Evolutionary conservation across 1,140 invertebrate species (phyloP), one percentile per base, ranked within the genome.

Genomic region (Bombus sibiricus): DNA sequence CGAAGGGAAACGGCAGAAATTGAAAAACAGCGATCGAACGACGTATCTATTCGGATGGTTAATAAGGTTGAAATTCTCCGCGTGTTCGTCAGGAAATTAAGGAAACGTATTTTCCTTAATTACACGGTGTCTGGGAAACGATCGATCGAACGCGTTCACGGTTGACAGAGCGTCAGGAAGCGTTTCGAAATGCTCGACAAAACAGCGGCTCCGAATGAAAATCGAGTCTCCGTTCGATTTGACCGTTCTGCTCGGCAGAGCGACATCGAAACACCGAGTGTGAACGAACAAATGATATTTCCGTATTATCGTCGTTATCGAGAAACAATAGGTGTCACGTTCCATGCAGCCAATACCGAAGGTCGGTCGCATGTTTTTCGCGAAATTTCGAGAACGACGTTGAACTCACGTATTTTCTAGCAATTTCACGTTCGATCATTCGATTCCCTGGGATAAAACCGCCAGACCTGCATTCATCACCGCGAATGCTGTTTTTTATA

Each of bases 281-380:
- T 28, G 37, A 71, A 71, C 68, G 68, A 71, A 39, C 71, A 78
- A 88, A 87, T 81, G 75, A 87, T 79, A 68, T 87, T 87, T 88
- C 64, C 74, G 81, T 57, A 75, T 88, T 87, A 88, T 62, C 34
- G 37, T 68, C 34, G 12, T 53, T 77, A 83, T 53, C 64, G 73
- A 59, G 71, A 62, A 75, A 88, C 87, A 88, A 87, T 87, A 71
- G 75, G 53, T n/a, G 66, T 79, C 64, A 6, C 32, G 59, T 53
- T 71, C 18, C 10, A n/a, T 41, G 68, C 22, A 37, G 64, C 57
- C 9, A 34, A 39, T 59, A n/a, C 32, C 64, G 57, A 87, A 47
- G 37, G 43, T 64, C 15, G 53, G 43, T 53, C 34, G 34, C 37
- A 15, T 64, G 34, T 59, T 47, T 75, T 64, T 22, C 43, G 28